Evolutionary conservation across 2,797 vertebrate genomes (phyloP).

Genomic region (Meda fulgida): DNA sequence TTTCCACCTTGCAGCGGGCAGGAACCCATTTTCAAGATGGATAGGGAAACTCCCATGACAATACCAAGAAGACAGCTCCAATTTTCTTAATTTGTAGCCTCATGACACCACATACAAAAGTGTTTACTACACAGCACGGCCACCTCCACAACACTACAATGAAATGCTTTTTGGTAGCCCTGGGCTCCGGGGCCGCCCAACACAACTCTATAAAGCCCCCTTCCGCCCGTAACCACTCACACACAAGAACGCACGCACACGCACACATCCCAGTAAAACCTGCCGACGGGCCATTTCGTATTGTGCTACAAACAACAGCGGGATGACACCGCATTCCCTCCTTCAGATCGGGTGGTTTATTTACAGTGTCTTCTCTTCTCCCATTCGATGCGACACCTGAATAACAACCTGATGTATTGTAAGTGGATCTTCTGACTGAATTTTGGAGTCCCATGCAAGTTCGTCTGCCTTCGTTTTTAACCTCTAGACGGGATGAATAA

Average conservation of each 20-base stretch:
- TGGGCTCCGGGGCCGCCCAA: conserved; percentile 48
- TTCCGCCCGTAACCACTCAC: conserved; percentile 49
- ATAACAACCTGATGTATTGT: conserved; percentile 47
- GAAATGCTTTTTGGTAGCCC: conserved; percentile 71
- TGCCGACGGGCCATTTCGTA: conserved; percentile 51
- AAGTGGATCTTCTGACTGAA: conserved; percentile 29
- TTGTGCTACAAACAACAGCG: conserved; percentile 62
- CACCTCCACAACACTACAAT: conserved; percentile 74
- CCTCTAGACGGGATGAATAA: conserved; percentile 40
- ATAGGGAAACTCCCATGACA: conserved; percentile 63
- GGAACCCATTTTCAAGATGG: conserved; percentile 66
- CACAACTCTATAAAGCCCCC: conserved; percentile 57
- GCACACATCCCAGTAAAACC: conserved; percentile 50
- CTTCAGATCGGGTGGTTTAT: conserved; percentile 49
- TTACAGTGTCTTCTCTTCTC: conserved; percentile 56
- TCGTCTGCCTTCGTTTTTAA: conserved; percentile 1
- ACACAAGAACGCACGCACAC: conserved; percentile 29
- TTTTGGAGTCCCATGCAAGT: conserved; percentile 41
- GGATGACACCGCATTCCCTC: conserved; percentile 45
- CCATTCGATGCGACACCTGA: conserved; percentile 38
- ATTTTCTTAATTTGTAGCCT: conserved; percentile 65
- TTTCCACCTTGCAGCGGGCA: conserved; percentile 62
- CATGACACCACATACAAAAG: conserved; percentile 72
- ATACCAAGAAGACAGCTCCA: conserved; percentile 62
- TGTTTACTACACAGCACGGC: conserved; percentile 76